Conservation (phyloP, 2,888 invertebrate species). For the Ypsolopha sequella region DNA sequence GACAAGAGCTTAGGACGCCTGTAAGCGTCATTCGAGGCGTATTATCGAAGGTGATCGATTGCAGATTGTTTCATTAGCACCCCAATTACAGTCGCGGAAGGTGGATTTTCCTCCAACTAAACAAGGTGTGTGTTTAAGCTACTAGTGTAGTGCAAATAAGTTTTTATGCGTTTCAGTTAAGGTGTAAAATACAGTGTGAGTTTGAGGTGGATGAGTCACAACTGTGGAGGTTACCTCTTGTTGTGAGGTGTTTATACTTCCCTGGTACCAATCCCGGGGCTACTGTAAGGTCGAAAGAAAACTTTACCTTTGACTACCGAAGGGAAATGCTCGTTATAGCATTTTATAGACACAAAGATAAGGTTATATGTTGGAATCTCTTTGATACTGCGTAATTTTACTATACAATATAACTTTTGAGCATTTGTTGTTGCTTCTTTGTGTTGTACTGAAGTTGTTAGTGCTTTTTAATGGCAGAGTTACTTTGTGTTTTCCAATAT, state of each 20-base stretch:
- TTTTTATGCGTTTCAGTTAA: conserved; percentile 23
- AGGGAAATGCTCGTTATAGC: neutral
- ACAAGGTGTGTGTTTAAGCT: conserved; percentile 6
- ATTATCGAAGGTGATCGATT: conserved; percentile 31
- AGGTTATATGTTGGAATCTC: no score
- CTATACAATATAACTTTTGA: no score
- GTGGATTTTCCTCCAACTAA: conserved; percentile 31
- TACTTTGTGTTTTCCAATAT: no score
- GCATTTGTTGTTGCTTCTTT: no score
- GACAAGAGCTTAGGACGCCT: conserved; percentile 17
- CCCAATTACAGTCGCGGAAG: conserved; percentile 43
- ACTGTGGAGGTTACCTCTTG: conserved; percentile 6
- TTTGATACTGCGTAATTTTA: no score
- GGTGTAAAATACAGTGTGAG: conserved; percentile 18
- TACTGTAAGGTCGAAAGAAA: conserved; percentile 37
- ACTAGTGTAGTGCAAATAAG: conserved; percentile 22
- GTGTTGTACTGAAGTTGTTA: no score
- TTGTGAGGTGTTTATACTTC: neutral
- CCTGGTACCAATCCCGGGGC: conserved; percentile 4
- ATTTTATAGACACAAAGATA: conserved; percentile 1
- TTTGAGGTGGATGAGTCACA: conserved; percentile 10
- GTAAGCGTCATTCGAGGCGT: conserved; percentile 12
- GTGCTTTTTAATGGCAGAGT: no score
- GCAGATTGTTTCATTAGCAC: conserved; percentile 44
- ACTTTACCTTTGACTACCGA: conserved; percentile 32